A percentile compares a stretch with the other conserved stretches of the same genome.
phyloP scores from a whole-genome alignment of 2,113 vertebrate genomes.

The Gallinago undulata region DNA sequence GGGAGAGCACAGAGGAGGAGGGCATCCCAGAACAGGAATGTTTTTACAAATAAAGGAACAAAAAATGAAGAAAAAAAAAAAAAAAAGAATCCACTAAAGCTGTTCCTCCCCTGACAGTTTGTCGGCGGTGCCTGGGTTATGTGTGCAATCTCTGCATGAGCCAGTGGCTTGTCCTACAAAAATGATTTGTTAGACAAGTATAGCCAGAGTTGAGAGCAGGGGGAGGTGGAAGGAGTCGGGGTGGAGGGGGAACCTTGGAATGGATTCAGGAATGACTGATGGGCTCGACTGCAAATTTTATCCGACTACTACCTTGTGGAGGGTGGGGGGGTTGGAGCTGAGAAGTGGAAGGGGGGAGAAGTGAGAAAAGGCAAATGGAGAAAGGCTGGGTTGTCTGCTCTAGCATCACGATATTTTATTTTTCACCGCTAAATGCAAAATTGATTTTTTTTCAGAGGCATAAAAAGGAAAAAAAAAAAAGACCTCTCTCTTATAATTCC shows the following conservation, averaged over 20 bases:
- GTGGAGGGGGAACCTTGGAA: constrained; percentile 58
- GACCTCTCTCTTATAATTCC: neutral
- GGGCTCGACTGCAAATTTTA: constrained; percentile 56
- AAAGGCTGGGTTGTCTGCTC: constrained; percentile 2
- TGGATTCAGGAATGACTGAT: constrained; percentile 60
- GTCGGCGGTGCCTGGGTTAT: neutral
- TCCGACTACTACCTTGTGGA: constrained; percentile 45
- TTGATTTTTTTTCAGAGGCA: constrained; percentile 24
- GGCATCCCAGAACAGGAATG: neutral
- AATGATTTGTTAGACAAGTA: constrained; percentile 56
- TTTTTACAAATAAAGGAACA: neutral
- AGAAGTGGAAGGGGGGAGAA: constrained; percentile 8
- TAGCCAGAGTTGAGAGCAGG: constrained; percentile 33
- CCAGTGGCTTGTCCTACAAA: constrained; percentile 52
- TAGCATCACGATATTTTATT: neutral
- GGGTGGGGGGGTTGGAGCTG: neutral
- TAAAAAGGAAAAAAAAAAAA: neutral
- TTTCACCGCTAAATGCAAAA: constrained; percentile 36
- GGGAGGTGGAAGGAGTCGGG: neutral
- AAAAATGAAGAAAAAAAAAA: neutral
- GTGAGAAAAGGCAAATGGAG: constrained; percentile 37
- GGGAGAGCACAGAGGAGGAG: neutral
- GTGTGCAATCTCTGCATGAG: neutral
- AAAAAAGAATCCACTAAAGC: neutral
- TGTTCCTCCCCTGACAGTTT: constrained; percentile 1